Evolutionary conservation across 2,888 invertebrate species (phyloP).

Genomic region (Aphidoletes aphidimyza): DNA sequence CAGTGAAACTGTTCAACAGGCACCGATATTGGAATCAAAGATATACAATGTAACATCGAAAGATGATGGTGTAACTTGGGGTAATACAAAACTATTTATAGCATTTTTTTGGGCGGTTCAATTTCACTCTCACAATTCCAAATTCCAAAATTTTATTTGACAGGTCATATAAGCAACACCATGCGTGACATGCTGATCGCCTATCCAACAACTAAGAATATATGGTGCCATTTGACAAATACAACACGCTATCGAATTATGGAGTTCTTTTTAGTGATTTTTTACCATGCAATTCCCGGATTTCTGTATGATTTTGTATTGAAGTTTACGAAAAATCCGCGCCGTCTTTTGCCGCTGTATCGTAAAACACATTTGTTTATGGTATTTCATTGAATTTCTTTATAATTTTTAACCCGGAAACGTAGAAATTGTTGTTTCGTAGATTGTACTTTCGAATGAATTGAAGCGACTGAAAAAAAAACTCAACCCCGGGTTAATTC

Average conservation of each 20-base stretch:
- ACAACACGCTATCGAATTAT: slow-evolving; percentile 57
- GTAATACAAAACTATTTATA: slow-evolving; percentile 39
- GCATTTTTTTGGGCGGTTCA: background rate
- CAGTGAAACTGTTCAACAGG: background rate
- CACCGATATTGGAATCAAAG: background rate
- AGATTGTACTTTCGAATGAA: too few relatives aligned
- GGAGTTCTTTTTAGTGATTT: slow-evolving; percentile 58
- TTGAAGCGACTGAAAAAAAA: too few relatives aligned
- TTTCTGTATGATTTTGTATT: slow-evolving; percentile 57
- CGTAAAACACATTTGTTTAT: slow-evolving; percentile 59
- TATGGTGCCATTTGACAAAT: slow-evolving; percentile 59
- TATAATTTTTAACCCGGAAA: background rate
- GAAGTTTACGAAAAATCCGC: slow-evolving; percentile 56
- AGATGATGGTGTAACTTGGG: slow-evolving; percentile 54
- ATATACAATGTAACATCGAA: slow-evolving; percentile 56
- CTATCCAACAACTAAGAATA: slow-evolving; percentile 19
- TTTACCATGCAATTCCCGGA: slow-evolving; percentile 60
- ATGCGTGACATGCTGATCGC: slow-evolving; percentile 47
- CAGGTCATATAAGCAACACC: slow-evolving; percentile 34
- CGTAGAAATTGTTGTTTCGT: too few relatives aligned
- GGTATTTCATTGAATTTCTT: slow-evolving; percentile 34
- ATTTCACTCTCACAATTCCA: too few relatives aligned
- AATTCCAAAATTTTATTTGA: too few relatives aligned
- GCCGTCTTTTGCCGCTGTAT: slow-evolving; percentile 59
- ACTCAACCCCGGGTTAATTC: too few relatives aligned